These are phyloP conservation scores for Halotydeus destructor DNA, from an alignment of 1,140 invertebrate genomes.

Conservation along the genomic window DNA sequence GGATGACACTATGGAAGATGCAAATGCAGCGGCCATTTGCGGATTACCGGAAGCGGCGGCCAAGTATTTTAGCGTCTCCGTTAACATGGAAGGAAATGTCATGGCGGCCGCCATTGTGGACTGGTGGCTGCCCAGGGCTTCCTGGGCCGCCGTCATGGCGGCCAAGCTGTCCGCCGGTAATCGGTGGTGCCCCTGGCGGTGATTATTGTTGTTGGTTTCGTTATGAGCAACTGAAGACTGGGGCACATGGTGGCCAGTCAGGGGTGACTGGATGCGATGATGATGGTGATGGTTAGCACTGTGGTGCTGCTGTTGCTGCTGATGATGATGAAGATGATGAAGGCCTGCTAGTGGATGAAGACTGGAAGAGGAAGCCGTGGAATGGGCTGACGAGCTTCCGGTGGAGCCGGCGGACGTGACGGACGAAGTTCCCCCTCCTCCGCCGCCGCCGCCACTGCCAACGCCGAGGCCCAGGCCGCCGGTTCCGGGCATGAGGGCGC, in stretches of 20 bases:
- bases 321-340: slow-evolving; percentile 1
- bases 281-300: background rate
- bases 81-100: slow-evolving; percentile 15
- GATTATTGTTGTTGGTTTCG: slow-evolving; percentile 1
- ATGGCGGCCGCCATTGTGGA: slow-evolving; percentile 10
- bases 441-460: slow-evolving; percentile 4
- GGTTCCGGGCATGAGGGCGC: background rate
- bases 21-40: slow-evolving; percentile 17
- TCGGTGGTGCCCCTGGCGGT: too few species aligned
- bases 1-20: slow-evolving; percentile 14
- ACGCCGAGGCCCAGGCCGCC: background rate
- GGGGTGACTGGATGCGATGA: background rate
- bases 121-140: slow-evolving; percentile 8
- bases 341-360: background rate
- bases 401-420: background rate
- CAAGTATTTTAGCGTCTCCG: slow-evolving; percentile 20
- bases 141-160: slow-evolving; percentile 9
- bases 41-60: slow-evolving; percentile 15
- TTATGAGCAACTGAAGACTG: slow-evolving; percentile 3
- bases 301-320: background rate
- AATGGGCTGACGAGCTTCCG: background rate
- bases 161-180: too few species aligned
- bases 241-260: background rate
- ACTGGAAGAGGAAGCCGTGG: background rate
- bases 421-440: background rate